Percentiles rank a stretch among this genome's conserved stretches.
phyloP scores from a whole-genome alignment of 2,888 invertebrate species.

The Trachelus tabidus region DNA sequence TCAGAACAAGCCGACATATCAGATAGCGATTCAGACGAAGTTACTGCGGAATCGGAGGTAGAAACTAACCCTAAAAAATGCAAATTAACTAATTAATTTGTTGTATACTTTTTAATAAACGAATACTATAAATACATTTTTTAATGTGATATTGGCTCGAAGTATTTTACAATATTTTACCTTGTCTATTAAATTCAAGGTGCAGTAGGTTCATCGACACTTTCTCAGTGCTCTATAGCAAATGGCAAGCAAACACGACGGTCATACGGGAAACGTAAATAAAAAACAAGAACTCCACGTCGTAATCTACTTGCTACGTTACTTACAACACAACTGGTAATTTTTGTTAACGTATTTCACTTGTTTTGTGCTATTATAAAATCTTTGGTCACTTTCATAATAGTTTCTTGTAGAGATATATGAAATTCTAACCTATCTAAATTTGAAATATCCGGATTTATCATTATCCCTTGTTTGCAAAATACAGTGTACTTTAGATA shows the following conservation, averaged over 20 bases:
- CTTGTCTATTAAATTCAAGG: neutral
- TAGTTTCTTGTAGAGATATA: neutral
- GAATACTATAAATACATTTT: neutral
- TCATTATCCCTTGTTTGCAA: neutral
- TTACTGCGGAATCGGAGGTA: constrained; percentile 30
- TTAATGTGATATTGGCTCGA: neutral
- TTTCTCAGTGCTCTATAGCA: neutral
- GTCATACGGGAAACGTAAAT: neutral
- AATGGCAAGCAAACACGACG: neutral
- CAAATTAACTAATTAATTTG: constrained; percentile 35
- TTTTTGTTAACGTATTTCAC: neutral
- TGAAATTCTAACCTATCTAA: neutral
- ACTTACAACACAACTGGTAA: neutral
- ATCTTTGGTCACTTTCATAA: neutral
- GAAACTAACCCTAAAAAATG: constrained; percentile 49
- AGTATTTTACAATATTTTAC: neutral
- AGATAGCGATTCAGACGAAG: constrained; percentile 40
- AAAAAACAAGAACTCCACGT: neutral
- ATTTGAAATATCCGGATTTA: neutral
- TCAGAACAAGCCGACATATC: constrained; percentile 35
- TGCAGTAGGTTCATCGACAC: neutral
- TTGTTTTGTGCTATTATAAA: neutral
- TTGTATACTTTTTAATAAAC: neutral
- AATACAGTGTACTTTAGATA: neutral
- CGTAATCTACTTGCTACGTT: neutral